Evolutionary conservation across 2,113 vertebrate genomes (phyloP).

Genomic region (Microcebus jonahi): DNA sequence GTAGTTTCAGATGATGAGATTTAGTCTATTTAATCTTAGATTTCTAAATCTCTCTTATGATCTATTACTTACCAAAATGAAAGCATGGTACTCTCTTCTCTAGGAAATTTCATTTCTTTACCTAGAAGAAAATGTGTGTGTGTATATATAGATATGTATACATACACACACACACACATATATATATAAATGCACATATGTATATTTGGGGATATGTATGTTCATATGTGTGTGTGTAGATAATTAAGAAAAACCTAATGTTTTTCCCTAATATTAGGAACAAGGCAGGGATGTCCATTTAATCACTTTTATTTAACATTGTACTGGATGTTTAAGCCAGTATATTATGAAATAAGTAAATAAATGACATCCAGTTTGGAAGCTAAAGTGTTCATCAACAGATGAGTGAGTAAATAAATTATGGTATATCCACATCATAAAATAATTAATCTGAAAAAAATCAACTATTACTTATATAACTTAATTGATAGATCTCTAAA

Average conservation of each 20-base stretch:
- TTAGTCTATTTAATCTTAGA: background rate
- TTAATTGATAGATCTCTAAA: background rate
- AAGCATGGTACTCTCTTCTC: background rate
- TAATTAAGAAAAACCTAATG: background rate
- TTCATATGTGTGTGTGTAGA: background rate
- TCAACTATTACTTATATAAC: background rate
- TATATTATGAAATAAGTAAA: background rate
- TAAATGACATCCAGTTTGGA: background rate
- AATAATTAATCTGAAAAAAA: background rate
- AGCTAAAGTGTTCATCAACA: slow-evolving; percentile 2
- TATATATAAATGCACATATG: background rate
- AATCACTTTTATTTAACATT: slow-evolving; percentile 5
- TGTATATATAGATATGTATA: background rate
- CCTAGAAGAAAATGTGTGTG: background rate
- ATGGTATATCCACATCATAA: background rate
- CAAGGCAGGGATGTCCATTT: background rate
- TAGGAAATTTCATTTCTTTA: slow-evolving; percentile 46
- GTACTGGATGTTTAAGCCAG: background rate
- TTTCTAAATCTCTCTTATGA: background rate
- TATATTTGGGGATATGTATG: background rate
- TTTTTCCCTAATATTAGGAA: background rate
- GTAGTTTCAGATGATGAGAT: background rate
- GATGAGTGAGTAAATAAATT: background rate
- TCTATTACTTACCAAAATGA: slow-evolving; percentile 52
- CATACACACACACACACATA: no score